phyloP scores from a whole-genome alignment of 2,797 vertebrate species.

The Rousettus madagascariensis region DNA sequence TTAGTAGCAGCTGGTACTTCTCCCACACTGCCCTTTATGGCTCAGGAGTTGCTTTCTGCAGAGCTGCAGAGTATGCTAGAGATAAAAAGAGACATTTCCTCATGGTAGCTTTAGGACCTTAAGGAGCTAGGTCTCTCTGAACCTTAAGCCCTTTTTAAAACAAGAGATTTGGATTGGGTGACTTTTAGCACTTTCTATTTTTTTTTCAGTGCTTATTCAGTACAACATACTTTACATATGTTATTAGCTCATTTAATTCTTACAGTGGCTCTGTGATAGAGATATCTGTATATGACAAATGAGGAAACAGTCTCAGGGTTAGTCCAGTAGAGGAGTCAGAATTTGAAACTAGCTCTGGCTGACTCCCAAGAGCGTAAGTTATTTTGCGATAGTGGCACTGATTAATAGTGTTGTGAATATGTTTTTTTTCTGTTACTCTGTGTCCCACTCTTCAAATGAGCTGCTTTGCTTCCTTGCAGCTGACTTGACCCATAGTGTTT shows the following conservation, averaged over 20 bases:
- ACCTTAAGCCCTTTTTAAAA: conserved; percentile 7
- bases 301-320: conserved; percentile 20
- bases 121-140: not conserved
- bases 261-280: not conserved
- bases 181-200: not conserved
- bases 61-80: not conserved
- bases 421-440: not conserved
- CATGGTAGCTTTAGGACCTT: not conserved
- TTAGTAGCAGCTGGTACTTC: conserved; percentile 52
- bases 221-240: not conserved
- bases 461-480: not conserved
- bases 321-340: not conserved
- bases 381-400: not conserved
- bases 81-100: not conserved
- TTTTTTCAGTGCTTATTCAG: conserved; percentile 20
- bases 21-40: conserved; percentile 25
- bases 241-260: conserved; percentile 36
- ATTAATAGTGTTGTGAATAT: not conserved
- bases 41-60: conserved; percentile 45
- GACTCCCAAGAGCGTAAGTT: not conserved
- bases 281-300: not conserved
- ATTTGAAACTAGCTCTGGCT: not conserved
- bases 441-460: not conserved
- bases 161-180: conserved; percentile 3
- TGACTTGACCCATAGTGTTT: not conserved